These are phyloP conservation scores for Patiria pectinifera DNA, from an alignment of 53 echinoderm and acorn worm genomes.

Conservation along the genomic window DNA sequence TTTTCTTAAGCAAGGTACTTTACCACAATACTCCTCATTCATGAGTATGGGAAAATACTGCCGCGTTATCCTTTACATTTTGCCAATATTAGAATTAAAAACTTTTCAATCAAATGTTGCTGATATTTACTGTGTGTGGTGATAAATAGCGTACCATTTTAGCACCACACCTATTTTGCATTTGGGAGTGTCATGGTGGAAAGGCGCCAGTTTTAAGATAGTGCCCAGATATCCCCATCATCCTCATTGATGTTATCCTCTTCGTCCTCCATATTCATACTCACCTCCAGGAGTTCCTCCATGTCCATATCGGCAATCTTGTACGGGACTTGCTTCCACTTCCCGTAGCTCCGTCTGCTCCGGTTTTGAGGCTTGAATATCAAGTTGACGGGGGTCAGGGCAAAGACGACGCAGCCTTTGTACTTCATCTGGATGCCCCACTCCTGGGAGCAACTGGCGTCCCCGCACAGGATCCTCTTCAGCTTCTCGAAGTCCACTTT, in stretches of 20 bases:
- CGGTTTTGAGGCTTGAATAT: not conserved
- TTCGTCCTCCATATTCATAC: not conserved
- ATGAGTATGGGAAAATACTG: too few species aligned
- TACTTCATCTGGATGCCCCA: conserved; percentile 78
- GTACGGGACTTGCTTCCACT: conserved; percentile 56
- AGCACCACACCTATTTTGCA: too few species aligned
- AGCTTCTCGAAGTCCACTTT: conserved; percentile 43
- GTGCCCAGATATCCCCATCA: not conserved
- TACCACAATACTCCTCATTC: too few species aligned
- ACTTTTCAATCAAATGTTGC: too few species aligned
- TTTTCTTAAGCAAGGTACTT: too few species aligned
- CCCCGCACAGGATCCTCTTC: conserved; percentile 18
- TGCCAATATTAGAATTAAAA: too few species aligned
- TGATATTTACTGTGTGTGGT: too few species aligned
- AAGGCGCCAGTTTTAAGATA: not conserved
- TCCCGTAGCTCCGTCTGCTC: not conserved
- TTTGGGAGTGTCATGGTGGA: not conserved
- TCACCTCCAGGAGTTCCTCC: conserved; percentile 21
- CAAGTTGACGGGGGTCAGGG: conserved; percentile 37
- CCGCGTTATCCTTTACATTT: too few species aligned
- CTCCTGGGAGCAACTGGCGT: conserved; percentile 61
- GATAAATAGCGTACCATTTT: too few species aligned
- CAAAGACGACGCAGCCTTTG: conserved; percentile 37
- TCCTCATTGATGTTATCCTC: conserved; percentile 17
- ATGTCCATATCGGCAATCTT: conserved; percentile 25